phyloP scores from a whole-genome alignment of 2,797 vertebrate species.

The Chiroxiphia lanceolata region DNA sequence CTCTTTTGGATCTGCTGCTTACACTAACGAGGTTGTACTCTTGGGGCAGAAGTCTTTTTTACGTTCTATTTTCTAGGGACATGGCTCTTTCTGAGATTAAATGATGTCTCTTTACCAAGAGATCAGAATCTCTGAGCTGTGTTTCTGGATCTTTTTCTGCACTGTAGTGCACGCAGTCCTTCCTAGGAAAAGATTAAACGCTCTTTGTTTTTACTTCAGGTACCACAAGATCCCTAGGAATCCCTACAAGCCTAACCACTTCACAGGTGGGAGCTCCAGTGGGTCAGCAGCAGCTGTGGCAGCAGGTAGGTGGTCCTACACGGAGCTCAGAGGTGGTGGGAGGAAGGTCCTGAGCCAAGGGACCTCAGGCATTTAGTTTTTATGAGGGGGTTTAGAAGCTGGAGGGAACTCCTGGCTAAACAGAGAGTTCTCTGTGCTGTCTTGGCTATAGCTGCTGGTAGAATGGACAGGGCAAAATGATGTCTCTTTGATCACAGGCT shows the following conservation, averaged over 20 bases:
- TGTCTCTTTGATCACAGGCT: background rate
- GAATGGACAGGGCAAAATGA: background rate
- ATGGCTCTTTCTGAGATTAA: background rate
- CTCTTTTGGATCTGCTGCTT: background rate
- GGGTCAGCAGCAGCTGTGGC: constrained; percentile 71
- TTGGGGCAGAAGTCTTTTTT: background rate
- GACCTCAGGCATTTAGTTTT: background rate
- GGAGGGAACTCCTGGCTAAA: background rate
- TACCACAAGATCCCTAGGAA: constrained; percentile 66
- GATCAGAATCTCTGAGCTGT: background rate
- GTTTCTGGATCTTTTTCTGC: background rate
- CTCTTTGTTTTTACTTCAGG: constrained; percentile 32
- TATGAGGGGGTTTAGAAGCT: background rate
- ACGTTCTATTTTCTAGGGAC: background rate
- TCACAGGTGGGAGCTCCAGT: constrained; percentile 70
- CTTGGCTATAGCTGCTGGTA: background rate
- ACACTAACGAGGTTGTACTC: background rate
- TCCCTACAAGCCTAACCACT: constrained; percentile 66
- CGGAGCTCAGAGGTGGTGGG: background rate
- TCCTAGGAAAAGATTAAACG: background rate
- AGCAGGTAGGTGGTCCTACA: constrained; percentile 53
- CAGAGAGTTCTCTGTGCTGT: background rate
- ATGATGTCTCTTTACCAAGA: background rate
- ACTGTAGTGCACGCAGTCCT: fast-evolving
- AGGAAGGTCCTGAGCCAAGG: background rate